Evolutionary conservation across 2,888 invertebrate species (phyloP), one percentile per base, ranked within the genome.

Genomic region (Selenia dentaria): DNA sequence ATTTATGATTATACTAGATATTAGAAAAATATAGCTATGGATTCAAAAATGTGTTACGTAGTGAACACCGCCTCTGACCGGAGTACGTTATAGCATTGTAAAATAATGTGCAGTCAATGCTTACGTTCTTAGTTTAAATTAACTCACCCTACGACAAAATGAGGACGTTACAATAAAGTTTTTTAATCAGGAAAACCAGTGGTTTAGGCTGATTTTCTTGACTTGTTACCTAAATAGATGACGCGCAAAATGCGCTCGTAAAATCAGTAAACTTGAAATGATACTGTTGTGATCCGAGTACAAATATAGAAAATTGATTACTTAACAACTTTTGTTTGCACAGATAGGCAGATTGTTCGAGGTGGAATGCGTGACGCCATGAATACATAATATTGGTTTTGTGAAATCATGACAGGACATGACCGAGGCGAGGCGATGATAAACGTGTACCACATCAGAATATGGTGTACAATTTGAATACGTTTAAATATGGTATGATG

Each of bases 251-350:
- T 33, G 35, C 31, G 38, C 33, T 48, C 31, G 13, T 42, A 29
- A 45, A 50, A 54, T 48, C n/a, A n/a, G n/a, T 52, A 48, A 35
- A 46, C 38, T 48, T 39, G 32, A n/a, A n/a, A 46, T 34, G 53
- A 52, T 45, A 45, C 47, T 51, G 64, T 67, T 66, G 64, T 69
- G 62, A 64, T 62, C 49, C 49, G 54, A 55, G 44, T 69, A 66
- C 66, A 65, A 64, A 68, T 69, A 70, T 62, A 67, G 64, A 64
- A 67, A 64, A 67, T 67, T 64, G 72, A 72, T 77, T 75, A 71
- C 64, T 61, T 64, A 75, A 74, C 68, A 64, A 43, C 62, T 61
- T 68, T 64, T 71, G 70, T 72, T 70, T 69, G 67, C 65, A 66
- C 68, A 65, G 63, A 61, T 61, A 68, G 62, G 58, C 62, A 60